Evolutionary conservation across 2,797 vertebrate genomes (phyloP).

Genomic region (Rachycentron canadum): DNA sequence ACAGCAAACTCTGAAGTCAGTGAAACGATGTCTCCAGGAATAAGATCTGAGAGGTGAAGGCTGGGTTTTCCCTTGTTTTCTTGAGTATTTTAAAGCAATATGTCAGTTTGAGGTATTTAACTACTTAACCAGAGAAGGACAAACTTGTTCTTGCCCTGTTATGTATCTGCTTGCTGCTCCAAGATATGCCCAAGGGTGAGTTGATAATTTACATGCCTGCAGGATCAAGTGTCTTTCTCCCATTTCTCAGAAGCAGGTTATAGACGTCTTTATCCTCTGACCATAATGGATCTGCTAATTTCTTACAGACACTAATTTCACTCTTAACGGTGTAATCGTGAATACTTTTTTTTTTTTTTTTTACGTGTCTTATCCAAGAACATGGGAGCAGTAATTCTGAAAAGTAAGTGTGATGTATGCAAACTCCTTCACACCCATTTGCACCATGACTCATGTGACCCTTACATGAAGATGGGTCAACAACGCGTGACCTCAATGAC

Average conservation of each 20-base stretch:
- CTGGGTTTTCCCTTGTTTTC: not conserved
- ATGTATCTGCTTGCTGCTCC: not conserved
- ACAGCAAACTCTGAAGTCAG: not conserved
- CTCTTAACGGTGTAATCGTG: not conserved
- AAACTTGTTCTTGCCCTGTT: too few relatives aligned
- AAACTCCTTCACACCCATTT: too few relatives aligned
- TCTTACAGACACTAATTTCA: not conserved
- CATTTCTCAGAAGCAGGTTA: not conserved
- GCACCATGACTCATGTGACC: too few relatives aligned
- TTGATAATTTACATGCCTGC: not conserved
- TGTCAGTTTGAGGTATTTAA: not conserved
- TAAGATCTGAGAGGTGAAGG: not conserved
- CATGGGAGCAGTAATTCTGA: too few relatives aligned
- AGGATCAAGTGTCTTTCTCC: not conserved
- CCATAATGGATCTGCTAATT: not conserved
- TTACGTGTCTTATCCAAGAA: too few relatives aligned
- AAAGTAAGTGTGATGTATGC: too few relatives aligned
- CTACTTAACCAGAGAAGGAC: not conserved
- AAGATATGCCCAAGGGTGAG: not conserved
- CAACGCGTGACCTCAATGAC: too few relatives aligned
- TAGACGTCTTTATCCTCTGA: not conserved
- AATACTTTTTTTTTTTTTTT: not conserved
- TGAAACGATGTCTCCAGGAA: not conserved
- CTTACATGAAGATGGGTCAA: too few relatives aligned
- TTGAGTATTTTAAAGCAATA: not conserved